phyloP scores from a whole-genome alignment of 2,888 invertebrate species.

The Andrena flavipes region DNA sequence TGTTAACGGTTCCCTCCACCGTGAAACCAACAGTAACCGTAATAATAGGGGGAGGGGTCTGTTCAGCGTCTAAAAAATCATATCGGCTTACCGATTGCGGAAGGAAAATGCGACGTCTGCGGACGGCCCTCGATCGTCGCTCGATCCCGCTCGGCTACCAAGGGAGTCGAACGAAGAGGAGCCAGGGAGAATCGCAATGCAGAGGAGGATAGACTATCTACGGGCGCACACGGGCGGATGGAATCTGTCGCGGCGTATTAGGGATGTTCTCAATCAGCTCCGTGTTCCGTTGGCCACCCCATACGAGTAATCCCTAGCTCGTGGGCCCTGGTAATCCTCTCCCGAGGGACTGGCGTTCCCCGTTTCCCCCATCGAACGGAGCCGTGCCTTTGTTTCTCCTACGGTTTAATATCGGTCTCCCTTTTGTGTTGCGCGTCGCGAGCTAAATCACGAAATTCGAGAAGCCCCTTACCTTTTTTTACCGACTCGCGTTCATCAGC shows the following conservation, averaged over 20 bases:
- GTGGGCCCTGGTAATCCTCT: slow-evolving; percentile 82
- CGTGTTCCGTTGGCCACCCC: slow-evolving; percentile 80
- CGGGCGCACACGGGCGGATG: slow-evolving; percentile 84
- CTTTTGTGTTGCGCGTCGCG: slow-evolving; percentile 69
- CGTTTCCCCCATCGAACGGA: slow-evolving; percentile 54
- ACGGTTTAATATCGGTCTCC: slow-evolving; percentile 76
- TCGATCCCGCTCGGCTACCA: slow-evolving; percentile 39
- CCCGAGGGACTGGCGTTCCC: slow-evolving; percentile 75
- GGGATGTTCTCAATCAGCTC: slow-evolving; percentile 86
- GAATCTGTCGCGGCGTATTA: slow-evolving; percentile 86
- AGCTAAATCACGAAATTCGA: slow-evolving; percentile 71
- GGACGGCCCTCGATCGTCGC: slow-evolving; percentile 26
- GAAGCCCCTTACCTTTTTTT: slow-evolving; percentile 47
- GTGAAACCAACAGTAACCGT: not conserved
- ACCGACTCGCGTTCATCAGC: slow-evolving; percentile 34
- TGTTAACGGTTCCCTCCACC: not conserved
- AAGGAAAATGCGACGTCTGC: slow-evolving; percentile 50
- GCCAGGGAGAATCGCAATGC: slow-evolving; percentile 67
- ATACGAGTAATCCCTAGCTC: slow-evolving; percentile 81
- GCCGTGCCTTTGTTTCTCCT: slow-evolving; percentile 78
- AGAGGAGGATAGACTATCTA: slow-evolving; percentile 74
- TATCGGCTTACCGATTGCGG: slow-evolving; percentile 57
- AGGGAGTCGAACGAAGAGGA: slow-evolving; percentile 43
- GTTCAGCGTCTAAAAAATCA: slow-evolving; percentile 35
- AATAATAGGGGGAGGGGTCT: slow-evolving; percentile 31